Conservation (phyloP, 30 jellyfish, hydroid and myxozoan genomes). For the Morbakka virulenta region DNA sequence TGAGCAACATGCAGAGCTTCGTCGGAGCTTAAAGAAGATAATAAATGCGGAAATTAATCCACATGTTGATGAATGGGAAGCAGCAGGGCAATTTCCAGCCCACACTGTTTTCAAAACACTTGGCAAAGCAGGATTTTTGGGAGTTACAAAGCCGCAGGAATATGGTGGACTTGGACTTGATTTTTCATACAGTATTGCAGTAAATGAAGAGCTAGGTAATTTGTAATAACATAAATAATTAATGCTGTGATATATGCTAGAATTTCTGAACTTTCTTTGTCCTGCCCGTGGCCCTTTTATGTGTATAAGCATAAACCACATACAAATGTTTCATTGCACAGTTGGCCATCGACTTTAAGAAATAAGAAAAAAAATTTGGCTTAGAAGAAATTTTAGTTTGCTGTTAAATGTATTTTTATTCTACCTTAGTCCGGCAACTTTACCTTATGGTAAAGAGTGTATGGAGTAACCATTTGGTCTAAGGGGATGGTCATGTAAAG, state of each 20-base stretch:
- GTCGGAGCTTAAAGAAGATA: conserved; percentile 64
- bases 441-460: too few species aligned
- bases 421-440: too few species aligned
- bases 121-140: conserved; percentile 92
- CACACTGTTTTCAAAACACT: conserved; percentile 79
- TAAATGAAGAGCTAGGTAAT: conserved; percentile 86
- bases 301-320: too few species aligned
- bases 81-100: conserved; percentile 74
- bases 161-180: conserved; percentile 96
- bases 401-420: too few species aligned
- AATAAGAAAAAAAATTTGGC: too few species aligned
- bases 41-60: conserved; percentile 87
- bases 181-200: conserved; percentile 71
- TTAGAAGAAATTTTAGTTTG: too few species aligned
- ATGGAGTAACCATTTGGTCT: too few species aligned
- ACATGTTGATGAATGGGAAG: conserved; percentile 88
- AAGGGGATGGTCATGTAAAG: too few species aligned
- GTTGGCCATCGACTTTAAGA: too few species aligned
- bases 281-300: too few species aligned
- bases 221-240: neutral
- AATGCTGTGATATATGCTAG: neutral
- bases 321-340: too few species aligned
- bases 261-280: neutral
- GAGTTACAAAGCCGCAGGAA: conserved; percentile 84
- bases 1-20: conserved; percentile 62